Evolutionary conservation across 1,140 invertebrate genomes (phyloP), one percentile per base, ranked within the genome.

Genomic region (Agrypnia vestita): DNA sequence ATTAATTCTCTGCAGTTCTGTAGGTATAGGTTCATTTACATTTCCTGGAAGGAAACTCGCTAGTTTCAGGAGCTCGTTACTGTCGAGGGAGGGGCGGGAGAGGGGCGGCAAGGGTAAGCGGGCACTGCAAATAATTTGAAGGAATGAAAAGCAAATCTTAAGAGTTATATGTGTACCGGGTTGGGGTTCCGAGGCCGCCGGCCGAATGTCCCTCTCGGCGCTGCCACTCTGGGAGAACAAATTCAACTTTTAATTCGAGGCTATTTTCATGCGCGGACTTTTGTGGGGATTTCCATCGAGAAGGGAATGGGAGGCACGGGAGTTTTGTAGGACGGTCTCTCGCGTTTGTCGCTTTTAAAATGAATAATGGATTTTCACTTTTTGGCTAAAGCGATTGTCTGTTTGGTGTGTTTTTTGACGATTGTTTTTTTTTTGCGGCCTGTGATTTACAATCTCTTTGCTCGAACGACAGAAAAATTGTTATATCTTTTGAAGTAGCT

Each of bases 71-170:
- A 67, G 74, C 73, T 80, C 67, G 81, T 82, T 77, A 82, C 69
- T 15, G 72, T 11, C 46, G 47, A 69, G 69, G 72, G 72, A 64
- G 44, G 67, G 46, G 47, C 17, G 56, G 53, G 67, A 46, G 59
- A 64, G 71, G 46, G 35, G 44, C 56, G 69, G 46, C 55, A 46
- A 64, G 72, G 76, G 55, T 61, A 72, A 44, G 72, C 73, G 69
- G 51, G 81, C 35, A 73, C 73, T 76, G 81, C 56, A 82, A 82
- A 82, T 82, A 79, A 79, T 82, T 80, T 72, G 73, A 76, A 61
- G 62, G 77, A 74, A 79, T 82, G 56, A 78, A 82, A 67, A 74
- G 77, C 73, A 76, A 79, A 82, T 79, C 78, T 79, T 77, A 64
- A 76, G 76, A 72, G 67, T 82, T 82, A 80, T 79, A 78, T 73